These are phyloP conservation scores for Neoniphon sammara DNA, from an alignment of 2,797 vertebrate species.

Conservation along the genomic window DNA sequence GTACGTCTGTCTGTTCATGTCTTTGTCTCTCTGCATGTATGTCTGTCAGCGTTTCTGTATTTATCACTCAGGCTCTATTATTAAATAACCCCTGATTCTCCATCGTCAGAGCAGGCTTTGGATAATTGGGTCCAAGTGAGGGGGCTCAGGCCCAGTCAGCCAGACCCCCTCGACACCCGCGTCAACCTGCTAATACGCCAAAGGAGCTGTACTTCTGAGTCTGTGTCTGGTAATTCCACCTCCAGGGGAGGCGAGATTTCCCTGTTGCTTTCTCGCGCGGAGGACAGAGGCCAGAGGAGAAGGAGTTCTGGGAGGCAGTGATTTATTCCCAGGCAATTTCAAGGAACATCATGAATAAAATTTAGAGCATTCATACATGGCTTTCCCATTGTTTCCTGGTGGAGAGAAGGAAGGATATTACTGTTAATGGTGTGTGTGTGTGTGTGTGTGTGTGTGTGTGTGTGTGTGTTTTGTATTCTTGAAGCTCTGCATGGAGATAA, in stretches of 20 bases:
- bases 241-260: constrained; percentile 32
- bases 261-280: constrained; percentile 11
- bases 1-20: not conserved
- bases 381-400: constrained; percentile 38
- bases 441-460: too few relatives aligned
- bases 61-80: constrained; percentile 33
- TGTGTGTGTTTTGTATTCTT: constrained; percentile 21
- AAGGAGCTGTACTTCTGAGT: constrained; percentile 24
- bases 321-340: constrained; percentile 75
- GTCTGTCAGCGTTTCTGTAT: not conserved
- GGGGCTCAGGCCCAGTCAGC: constrained; percentile 19
- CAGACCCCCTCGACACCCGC: too few relatives aligned
- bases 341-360: constrained; percentile 74
- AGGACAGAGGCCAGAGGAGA: constrained; percentile 43
- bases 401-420: constrained; percentile 15
- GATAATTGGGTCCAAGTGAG: constrained; percentile 40
- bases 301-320: constrained; percentile 52
- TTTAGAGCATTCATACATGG: constrained; percentile 54
- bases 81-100: constrained; percentile 20
- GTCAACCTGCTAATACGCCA: constrained; percentile 31
- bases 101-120: not conserved
- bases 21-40: not conserved
- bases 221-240: constrained; percentile 51
- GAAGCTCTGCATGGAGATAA: constrained; percentile 12
- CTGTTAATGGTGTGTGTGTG: constrained; percentile 11